A percentile compares a stretch with the other conserved stretches of the same genome.
Conservation (phyloP, 2,113 vertebrate genomes). For the Hymenochirus boettgeri region DNA sequence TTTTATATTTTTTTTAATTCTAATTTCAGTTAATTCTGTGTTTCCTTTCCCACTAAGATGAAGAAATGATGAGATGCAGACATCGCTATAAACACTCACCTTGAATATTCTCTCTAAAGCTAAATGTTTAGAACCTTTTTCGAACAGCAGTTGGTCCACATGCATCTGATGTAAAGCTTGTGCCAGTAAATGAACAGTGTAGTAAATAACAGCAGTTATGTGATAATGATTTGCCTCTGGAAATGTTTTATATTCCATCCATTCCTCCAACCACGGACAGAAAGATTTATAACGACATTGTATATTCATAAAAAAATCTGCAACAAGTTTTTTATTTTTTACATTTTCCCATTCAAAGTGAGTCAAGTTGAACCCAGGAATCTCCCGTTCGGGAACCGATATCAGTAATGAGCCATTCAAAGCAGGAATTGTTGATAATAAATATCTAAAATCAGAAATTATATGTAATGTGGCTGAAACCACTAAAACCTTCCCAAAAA, state of each 20-base stretch:
- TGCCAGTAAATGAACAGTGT: not conserved
- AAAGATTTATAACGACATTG: not conserved
- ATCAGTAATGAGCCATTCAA: slow-evolving; percentile 10
- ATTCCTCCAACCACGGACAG: not conserved
- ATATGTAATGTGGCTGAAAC: not conserved
- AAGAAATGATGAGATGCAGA: no score
- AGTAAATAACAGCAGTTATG: not conserved
- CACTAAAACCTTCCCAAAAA: not conserved
- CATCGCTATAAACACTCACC: no score
- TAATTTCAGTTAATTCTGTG: no score
- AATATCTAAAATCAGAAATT: not conserved
- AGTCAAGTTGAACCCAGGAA: not conserved
- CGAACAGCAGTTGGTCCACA: not conserved
- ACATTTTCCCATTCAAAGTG: not conserved
- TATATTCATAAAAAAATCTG: not conserved
- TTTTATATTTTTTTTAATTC: no score
- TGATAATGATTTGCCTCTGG: not conserved
- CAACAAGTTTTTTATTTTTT: not conserved
- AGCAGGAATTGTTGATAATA: not conserved
- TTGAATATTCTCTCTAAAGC: no score
- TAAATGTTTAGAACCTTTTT: no score
- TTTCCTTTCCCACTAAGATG: no score
- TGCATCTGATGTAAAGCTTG: slow-evolving; percentile 9
- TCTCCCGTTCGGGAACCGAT: not conserved
- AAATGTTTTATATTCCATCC: no score